Percentiles rank a stretch among this genome's conserved stretches.
These are phyloP conservation scores for Apaloderma vittatum DNA, from an alignment of 2,113 vertebrate species.

Conservation along the genomic window DNA sequence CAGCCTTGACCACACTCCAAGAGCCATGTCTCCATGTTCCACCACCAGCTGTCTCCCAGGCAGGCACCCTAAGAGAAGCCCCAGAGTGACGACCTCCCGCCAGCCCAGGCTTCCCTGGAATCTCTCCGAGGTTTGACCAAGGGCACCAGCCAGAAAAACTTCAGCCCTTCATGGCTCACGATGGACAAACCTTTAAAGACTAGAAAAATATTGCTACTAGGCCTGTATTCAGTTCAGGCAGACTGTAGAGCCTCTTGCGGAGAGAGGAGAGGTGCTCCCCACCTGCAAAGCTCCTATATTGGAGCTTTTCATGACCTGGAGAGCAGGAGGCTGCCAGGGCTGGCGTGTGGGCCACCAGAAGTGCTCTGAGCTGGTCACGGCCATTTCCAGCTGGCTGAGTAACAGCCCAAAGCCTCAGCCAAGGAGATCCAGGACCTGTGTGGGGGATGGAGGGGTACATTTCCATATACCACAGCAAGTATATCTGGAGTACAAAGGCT, in stretches of 20 bases:
- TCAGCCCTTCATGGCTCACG: neutral
- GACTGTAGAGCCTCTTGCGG: neutral
- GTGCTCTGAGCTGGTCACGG: neutral
- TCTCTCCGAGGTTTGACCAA: neutral
- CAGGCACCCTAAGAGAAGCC: accelerated
- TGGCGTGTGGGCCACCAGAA: neutral
- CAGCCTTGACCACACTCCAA: accelerated
- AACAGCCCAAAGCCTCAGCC: neutral
- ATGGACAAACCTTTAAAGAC: neutral
- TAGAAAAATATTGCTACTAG: neutral
- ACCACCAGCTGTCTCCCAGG: neutral
- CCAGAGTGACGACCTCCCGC: neutral
- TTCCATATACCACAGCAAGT: neutral
- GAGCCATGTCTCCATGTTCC: accelerated
- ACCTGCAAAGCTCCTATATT: neutral
- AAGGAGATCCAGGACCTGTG: accelerated
- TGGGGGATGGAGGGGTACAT: neutral
- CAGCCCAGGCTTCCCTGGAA: neutral
- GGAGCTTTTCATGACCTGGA: neutral
- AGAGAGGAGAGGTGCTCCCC: neutral
- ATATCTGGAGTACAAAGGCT: neutral
- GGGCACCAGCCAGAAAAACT: neutral
- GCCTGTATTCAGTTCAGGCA: neutral
- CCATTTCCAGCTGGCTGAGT: accelerated
- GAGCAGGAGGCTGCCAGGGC: neutral